Conservation (phyloP, 1,140 invertebrate species). For the Phymastichus coffea region DNA sequence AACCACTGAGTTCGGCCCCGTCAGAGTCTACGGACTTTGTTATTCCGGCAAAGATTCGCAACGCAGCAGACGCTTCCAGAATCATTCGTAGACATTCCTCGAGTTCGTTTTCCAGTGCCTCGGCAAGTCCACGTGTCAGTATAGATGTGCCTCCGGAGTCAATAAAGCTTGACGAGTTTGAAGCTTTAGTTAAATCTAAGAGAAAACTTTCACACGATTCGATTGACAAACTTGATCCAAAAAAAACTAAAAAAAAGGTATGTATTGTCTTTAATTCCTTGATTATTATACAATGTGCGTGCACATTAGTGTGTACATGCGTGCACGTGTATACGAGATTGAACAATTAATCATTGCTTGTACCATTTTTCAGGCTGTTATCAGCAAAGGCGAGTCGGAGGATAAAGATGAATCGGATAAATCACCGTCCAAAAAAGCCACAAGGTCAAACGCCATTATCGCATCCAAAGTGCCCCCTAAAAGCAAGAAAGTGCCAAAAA, state of each 20-base stretch:
- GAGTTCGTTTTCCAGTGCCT: constrained; percentile 76
- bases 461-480: constrained; percentile 29
- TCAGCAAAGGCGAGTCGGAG: constrained; percentile 19
- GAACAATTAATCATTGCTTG: too few relatives aligned
- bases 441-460: constrained; percentile 39
- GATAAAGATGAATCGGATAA: constrained; percentile 22
- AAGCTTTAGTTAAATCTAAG: constrained; percentile 23
- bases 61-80: constrained; percentile 70
- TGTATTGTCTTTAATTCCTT: neutral
- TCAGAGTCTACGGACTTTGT: constrained; percentile 55
- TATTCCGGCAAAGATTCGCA: constrained; percentile 59
- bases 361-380: constrained; percentile 13
- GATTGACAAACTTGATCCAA: constrained; percentile 1
- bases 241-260: constrained; percentile 24
- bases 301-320: too few relatives aligned
- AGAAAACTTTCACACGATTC: constrained; percentile 25
- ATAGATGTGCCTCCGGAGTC: constrained; percentile 38
- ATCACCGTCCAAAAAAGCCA: constrained; percentile 25
- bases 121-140: constrained; percentile 55
- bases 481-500: constrained; percentile 40
- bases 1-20: constrained; percentile 27
- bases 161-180: constrained; percentile 32
- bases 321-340: too few relatives aligned
- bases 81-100: constrained; percentile 79
- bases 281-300: neutral